These are phyloP conservation scores for Bungarus multicinctus DNA, from an alignment of 2,113 vertebrate species.

Conservation along the genomic window DNA sequence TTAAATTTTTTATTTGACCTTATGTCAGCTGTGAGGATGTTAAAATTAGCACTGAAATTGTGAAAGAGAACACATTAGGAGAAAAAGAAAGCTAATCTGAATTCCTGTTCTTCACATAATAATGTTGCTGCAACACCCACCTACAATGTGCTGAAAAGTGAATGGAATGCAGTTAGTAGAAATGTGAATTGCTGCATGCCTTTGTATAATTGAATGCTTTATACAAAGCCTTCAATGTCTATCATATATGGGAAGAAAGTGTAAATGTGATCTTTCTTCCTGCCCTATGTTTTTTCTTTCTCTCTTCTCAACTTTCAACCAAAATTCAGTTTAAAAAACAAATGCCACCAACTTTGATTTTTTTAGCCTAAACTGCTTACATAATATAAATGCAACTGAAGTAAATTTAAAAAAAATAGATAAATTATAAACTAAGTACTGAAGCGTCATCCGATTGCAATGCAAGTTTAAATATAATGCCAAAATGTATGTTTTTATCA, in stretches of 20 bases:
- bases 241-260: not conserved
- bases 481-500: not conserved
- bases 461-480: not conserved
- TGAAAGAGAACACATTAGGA: not conserved
- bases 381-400: not conserved
- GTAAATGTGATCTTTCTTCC: not conserved
- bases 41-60: not conserved
- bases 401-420: not conserved
- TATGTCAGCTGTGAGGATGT: not conserved
- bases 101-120: conserved; percentile 21
- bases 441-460: not conserved
- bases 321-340: not conserved
- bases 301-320: not conserved
- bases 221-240: not conserved
- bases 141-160: conserved; percentile 29
- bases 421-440: not conserved
- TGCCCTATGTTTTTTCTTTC: not conserved
- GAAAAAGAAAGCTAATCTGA: not conserved
- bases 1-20: not conserved
- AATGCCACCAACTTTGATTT: not conserved
- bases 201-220: not conserved
- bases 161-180: conserved; percentile 28
- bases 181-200: conserved; percentile 9
- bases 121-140: conserved; percentile 11
- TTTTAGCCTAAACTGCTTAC: not conserved